Evolutionary conservation across 2,113 vertebrate species (phyloP).

Genomic region (Myrmecophaga tridactyla): DNA sequence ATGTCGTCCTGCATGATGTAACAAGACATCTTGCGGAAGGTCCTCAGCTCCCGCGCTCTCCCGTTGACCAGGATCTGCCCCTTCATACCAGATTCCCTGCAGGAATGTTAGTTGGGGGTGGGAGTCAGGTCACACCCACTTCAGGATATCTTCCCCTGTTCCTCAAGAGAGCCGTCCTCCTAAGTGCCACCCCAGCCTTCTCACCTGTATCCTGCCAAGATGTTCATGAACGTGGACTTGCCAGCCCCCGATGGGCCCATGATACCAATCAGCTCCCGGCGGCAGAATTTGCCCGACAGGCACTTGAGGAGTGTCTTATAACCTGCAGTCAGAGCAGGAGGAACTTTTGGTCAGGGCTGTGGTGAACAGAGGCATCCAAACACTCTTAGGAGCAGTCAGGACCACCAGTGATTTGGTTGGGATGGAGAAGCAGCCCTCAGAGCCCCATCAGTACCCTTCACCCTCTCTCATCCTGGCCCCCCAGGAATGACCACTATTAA

Average conservation of each 20-base stretch:
- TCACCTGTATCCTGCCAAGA: conserved; percentile 98
- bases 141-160: background rate
- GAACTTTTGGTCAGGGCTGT: background rate
- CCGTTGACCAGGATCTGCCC: conserved; percentile 97
- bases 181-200: background rate
- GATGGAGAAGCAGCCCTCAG: background rate
- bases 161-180: background rate
- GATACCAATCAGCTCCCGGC: conserved; percentile 95
- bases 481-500: background rate
- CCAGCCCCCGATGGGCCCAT: conserved; percentile 98
- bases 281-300: conserved; percentile 96
- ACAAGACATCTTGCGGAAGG: conserved; percentile 99
- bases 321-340: conserved; percentile 80
- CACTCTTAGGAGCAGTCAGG: background rate
- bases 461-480: background rate
- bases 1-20: conserved; percentile 99
- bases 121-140: background rate
- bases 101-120: background rate
- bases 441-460: background rate
- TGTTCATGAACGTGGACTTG: conserved; percentile 98
- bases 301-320: conserved; percentile 99
- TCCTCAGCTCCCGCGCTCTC: conserved; percentile 91
- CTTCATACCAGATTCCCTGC: conserved; percentile 97
- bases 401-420: background rate
- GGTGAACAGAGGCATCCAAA: background rate